These are phyloP conservation scores for Listronotus oregonensis DNA, from an alignment of 1,140 invertebrate species.

Conservation along the genomic window DNA sequence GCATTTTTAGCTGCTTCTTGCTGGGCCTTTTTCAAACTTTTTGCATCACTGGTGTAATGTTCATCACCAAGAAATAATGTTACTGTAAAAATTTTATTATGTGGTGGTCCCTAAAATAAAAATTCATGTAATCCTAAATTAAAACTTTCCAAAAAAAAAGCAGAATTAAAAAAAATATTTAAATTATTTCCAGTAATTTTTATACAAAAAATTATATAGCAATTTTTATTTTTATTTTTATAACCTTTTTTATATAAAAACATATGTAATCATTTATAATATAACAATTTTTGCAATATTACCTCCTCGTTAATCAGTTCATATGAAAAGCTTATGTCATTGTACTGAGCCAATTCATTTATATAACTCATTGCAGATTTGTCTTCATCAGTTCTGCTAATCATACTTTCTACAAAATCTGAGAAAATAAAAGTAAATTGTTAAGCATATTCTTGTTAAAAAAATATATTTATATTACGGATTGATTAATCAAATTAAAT, in stretches of 20 bases:
- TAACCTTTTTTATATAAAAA: too few species aligned
- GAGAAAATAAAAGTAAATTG: not conserved
- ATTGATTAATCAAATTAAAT: too few species aligned
- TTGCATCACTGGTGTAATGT: slow-evolving; percentile 39
- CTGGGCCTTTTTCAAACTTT: slow-evolving; percentile 48
- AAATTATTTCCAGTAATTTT: too few species aligned
- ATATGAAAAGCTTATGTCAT: slow-evolving; percentile 40
- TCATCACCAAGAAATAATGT: slow-evolving; percentile 45
- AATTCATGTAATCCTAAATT: too few species aligned
- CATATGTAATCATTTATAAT: too few species aligned
- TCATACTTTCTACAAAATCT: slow-evolving; percentile 12
- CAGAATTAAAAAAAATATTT: too few species aligned
- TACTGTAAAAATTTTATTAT: slow-evolving; percentile 42
- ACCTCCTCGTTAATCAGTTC: slow-evolving; percentile 41
- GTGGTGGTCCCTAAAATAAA: slow-evolving; percentile 42
- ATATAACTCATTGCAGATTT: slow-evolving; percentile 34
- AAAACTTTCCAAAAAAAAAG: too few species aligned
- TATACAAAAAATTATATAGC: too few species aligned
- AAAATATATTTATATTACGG: too few species aligned
- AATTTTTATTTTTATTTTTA: too few species aligned
- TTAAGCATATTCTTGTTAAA: not conserved
- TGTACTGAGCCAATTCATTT: slow-evolving; percentile 42
- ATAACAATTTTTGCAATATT: not conserved
- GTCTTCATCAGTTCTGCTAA: slow-evolving; percentile 5
- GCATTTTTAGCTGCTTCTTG: slow-evolving; percentile 39